Evolutionary conservation across 92 coral and sea anemone species (phyloP).

Genomic region (Porites cylindrica): DNA sequence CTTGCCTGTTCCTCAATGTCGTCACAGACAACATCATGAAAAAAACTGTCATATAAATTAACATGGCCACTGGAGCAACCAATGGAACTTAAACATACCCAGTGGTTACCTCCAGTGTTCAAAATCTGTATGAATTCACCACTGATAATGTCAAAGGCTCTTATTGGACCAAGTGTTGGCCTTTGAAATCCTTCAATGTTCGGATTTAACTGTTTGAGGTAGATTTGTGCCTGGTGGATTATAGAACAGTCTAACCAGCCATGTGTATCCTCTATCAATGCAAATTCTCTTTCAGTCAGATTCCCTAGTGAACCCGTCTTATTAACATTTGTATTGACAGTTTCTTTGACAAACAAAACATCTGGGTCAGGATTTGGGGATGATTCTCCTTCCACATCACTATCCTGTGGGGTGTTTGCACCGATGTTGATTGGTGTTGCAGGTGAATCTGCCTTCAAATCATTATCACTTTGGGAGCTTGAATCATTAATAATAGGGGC

Average conservation of each 20-base stretch:
- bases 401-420: not conserved
- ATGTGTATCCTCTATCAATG: conserved; percentile 53
- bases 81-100: conserved; percentile 58
- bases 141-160: no score
- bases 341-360: conserved; percentile 15
- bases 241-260: conserved; percentile 76
- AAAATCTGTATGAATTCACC: no score
- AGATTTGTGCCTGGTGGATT: conserved; percentile 72
- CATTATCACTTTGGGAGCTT: conserved; percentile 24
- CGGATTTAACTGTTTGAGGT: conserved; percentile 58
- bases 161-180: conserved; percentile 36
- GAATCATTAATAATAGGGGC: not conserved
- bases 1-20: conserved; percentile 35
- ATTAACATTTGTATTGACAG: conserved; percentile 47
- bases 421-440: not conserved
- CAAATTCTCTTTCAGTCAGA: conserved; percentile 44
- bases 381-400: conserved; percentile 16
- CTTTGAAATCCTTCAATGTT: conserved; percentile 74
- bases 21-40: conserved; percentile 51
- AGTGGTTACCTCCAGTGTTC: no score
- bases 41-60: conserved; percentile 68
- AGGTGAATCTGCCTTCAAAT: conserved; percentile 8
- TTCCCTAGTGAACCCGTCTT: conserved; percentile 47
- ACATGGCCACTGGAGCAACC: conserved; percentile 51
- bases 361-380: conserved; percentile 32